phyloP scores from a whole-genome alignment of 2,113 vertebrate species.

The Oreochromis tanganicae region DNA sequence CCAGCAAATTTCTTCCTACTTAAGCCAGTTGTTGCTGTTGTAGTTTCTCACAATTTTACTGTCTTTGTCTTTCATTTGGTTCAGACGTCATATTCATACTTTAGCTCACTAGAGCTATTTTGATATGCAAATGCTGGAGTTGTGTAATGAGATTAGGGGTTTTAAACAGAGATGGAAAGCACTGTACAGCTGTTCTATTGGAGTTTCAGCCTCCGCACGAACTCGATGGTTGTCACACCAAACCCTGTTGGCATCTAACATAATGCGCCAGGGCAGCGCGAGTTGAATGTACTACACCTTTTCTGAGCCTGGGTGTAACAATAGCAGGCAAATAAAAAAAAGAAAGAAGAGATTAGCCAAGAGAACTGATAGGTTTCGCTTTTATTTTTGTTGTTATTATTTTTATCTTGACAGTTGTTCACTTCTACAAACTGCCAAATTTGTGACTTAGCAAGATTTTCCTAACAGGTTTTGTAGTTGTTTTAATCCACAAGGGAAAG shows the following conservation, averaged over 20 bases:
- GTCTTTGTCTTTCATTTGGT: background rate
- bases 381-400: background rate
- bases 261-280: background rate
- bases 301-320: background rate
- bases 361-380: background rate
- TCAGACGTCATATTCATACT: constrained; percentile 13
- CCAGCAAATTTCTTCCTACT: background rate
- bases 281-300: background rate
- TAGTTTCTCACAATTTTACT: constrained; percentile 16
- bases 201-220: background rate
- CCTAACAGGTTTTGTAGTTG: background rate
- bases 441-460: background rate
- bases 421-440: background rate
- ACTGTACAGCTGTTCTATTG: background rate
- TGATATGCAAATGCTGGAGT: constrained; percentile 5
- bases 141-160: constrained; percentile 25
- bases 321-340: constrained; percentile 26
- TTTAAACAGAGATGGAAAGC: constrained; percentile 2
- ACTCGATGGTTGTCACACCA: background rate
- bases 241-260: background rate
- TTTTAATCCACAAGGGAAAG: background rate
- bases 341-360: background rate
- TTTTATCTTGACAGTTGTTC: background rate
- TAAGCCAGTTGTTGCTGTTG: background rate
- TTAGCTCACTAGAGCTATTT: background rate